Evolutionary conservation across 2,888 invertebrate genomes (phyloP).

Genomic region (Melanchra persicariae): DNA sequence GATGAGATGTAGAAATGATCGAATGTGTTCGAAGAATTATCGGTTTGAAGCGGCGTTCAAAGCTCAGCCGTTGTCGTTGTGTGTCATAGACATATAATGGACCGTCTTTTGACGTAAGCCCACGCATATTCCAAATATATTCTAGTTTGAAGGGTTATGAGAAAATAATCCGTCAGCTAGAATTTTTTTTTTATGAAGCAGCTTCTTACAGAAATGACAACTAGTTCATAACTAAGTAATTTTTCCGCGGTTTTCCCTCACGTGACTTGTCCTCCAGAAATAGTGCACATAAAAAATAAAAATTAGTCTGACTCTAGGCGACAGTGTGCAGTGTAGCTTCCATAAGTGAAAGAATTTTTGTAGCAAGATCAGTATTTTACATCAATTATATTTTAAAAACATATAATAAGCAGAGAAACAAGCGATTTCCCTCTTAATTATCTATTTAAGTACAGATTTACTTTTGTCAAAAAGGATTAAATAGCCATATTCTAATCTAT

Average conservation of each 20-base stretch:
- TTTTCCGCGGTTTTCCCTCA: background rate
- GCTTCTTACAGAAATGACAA: background rate
- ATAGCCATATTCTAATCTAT: background rate
- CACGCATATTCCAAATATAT: background rate
- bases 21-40: slow-evolving; percentile 29
- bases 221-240: background rate
- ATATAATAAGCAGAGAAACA: no score
- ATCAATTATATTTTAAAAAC: no score
- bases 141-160: slow-evolving; percentile 2
- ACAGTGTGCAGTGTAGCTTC: no score
- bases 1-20: slow-evolving; percentile 43
- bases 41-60: slow-evolving; percentile 4
- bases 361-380: no score
- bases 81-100: no score
- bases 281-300: no score
- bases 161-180: background rate
- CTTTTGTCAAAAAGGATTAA: background rate
- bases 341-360: no score
- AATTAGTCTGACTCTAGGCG: no score
- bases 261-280: background rate
- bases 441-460: no score
- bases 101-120: slow-evolving; percentile 8
- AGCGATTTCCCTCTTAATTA: no score
- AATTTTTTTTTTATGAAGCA: slow-evolving; percentile 8
- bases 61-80: background rate